Evolutionary conservation across 2,888 invertebrate species (phyloP), one percentile per base, ranked within the genome.

Genomic region (Holacanthella duospinosa): DNA sequence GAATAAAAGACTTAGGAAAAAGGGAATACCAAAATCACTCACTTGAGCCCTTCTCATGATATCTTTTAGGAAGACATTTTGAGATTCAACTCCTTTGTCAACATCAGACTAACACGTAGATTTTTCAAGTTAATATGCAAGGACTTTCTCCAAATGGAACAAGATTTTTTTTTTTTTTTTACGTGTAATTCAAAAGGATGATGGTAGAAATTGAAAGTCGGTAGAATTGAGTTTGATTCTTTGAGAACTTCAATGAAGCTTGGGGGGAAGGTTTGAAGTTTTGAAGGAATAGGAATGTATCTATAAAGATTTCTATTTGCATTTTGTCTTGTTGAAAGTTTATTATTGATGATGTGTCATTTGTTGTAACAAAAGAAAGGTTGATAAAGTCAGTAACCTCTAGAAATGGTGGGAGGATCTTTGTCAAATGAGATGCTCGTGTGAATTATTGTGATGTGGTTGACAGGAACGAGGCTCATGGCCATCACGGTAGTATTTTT

Each of bases 1-100:
- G 48, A 48, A 48, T 48, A 48, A 48, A 48, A 21, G 48, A 48
- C 48, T 48, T 48, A n/a, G n/a, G 21, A 48, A 48, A 27, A 29
- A 53, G 60, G 43, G 43, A 43, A 43, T 29, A 60, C 21, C 28
- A 26, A 60, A 60, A 48, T 48, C 48, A 48, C 29, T 53, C 60
- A 60, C 26, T 27, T 60, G 27, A 2, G 3, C 29, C 53, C 2
- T 27, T 53, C 29, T 12, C 19, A 28, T 19, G 4, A n/a, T 28
- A 2, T 36, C 2, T 28, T 48, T 28, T 27, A 48, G 53, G 48
- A 28, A 53, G 43, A 53, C 3, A 60, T 53, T 60, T 53, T 53
- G 48, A 28, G 53, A 9, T 26, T 29, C 53, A 21, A 16, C 60
- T 60, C 21, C 28, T 3, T 29, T 4, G 24, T 48, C 21, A n/a